Evolutionary conservation across 2,888 invertebrate species (phyloP), one percentile per base, ranked within the genome.

Genomic region (Polydrusus cervinus): DNA sequence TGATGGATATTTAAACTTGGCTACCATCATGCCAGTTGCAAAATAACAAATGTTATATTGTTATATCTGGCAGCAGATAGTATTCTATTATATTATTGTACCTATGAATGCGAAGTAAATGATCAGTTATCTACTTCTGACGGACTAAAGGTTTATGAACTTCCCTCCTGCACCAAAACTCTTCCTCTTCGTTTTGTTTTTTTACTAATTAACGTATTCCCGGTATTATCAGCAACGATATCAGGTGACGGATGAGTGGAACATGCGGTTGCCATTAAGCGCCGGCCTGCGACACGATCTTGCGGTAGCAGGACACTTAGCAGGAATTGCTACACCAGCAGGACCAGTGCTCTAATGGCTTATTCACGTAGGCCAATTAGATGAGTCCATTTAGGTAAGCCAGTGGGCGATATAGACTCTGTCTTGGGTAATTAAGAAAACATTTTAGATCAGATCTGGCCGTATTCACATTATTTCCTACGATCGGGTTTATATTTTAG

Each of bases 231-330:
- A 79, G 75, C 67, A 47, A 62, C 78, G 83, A 82, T 83, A 83
- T 83, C 83, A 77, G 80, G 82, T 86, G 86, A 86, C 86, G 84
- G 84, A 86, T 86, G 85, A 83, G 85, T 84, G 85, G 85, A 85
- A 85, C 85, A 83, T 82, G 82, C 82, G 81, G 84, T 82, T 83
- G 85, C 86, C 86, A 86, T 86, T 86, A 86, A 86, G 86, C 86
- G 86, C 84, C 75, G 71, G 62, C 86, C 84, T 84, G 75, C 77
- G 78, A 85, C 86, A 86, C 85, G 86, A 86, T 85, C 81, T 81
- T 77, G 77, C 75, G 72, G 74, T 75, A 75, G 77, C 78, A 71
- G 74, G 78, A 75, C 75, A 74, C 77, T 77, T 77, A 77, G 69
- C 72, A 72, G 77, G 77, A 77, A 77, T 75, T 72, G 77, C 65